Conservation (phyloP, 2,113 vertebrate genomes). For the Erythrocercus mccallii region DNA sequence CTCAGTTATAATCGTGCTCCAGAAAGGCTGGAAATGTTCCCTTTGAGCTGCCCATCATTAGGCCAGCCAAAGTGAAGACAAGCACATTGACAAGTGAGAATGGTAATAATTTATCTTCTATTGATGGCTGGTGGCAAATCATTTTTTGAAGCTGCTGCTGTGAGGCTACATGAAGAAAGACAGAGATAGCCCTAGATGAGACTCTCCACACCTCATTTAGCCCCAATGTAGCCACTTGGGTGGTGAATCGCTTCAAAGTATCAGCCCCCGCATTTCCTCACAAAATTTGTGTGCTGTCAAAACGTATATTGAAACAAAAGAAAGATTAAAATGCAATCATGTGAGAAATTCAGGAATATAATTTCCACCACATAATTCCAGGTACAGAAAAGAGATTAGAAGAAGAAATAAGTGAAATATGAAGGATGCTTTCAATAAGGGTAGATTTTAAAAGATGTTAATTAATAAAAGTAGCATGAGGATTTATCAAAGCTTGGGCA, state of each 20-base stretch:
- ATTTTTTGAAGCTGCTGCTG: conserved; percentile 80
- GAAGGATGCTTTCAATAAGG: neutral
- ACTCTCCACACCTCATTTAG: conserved; percentile 98
- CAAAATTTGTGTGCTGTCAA: conserved; percentile 84
- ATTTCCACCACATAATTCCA: conserved; percentile 45
- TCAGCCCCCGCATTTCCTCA: conserved; percentile 82
- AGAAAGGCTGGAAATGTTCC: conserved; percentile 75
- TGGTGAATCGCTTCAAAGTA: conserved; percentile 87
- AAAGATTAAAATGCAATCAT: conserved; percentile 59
- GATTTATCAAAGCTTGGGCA: conserved; percentile 37
- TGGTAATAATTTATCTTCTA: conserved; percentile 96
- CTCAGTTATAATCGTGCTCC: conserved; percentile 72
- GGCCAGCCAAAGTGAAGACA: conserved; percentile 78
- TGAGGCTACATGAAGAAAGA: conserved; percentile 72
- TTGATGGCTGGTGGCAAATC: conserved; percentile 94
- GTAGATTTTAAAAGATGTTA: conserved; percentile 52
- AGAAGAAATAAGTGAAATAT: conserved; percentile 45
- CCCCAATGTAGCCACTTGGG: conserved; percentile 94
- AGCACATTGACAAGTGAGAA: conserved; percentile 87
- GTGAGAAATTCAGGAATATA: conserved; percentile 39
- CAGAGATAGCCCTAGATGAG: conserved; percentile 84
- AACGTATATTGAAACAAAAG: conserved; percentile 60
- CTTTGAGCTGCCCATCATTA: conserved; percentile 78
- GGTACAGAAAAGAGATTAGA: neutral
- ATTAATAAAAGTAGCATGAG: conserved; percentile 55